Evolutionary conservation across 1,140 invertebrate species (phyloP).

Genomic region (Bacillus rossius): DNA sequence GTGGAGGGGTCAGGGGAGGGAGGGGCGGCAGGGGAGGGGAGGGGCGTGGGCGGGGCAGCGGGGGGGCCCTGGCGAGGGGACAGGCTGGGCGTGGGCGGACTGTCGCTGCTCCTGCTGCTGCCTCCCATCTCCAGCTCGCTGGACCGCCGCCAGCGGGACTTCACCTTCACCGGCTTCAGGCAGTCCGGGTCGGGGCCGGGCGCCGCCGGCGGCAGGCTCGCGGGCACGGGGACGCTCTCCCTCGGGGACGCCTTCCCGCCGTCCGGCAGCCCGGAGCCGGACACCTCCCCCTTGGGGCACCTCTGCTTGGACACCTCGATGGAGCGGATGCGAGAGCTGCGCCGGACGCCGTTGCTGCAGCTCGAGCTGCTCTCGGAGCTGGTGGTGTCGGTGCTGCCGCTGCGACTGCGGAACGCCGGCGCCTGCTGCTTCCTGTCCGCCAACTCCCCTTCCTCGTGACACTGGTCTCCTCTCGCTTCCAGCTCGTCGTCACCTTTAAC

Average conservation of each 20-base stretch:
- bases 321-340: conserved; percentile 53
- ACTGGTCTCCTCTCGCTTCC: too few relatives aligned
- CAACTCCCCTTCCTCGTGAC: neutral
- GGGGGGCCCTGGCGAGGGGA: conserved; percentile 23
- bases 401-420: conserved; percentile 30
- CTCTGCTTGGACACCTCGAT: conserved; percentile 50
- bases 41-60: conserved; percentile 39
- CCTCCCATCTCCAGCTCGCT: conserved; percentile 75
- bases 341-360: conserved; percentile 42
- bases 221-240: neutral
- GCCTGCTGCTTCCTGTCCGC: neutral
- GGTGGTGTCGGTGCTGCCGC: conserved; percentile 42
- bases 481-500: too few relatives aligned
- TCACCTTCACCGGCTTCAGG: conserved; percentile 72
- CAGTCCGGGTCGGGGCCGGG: neutral
- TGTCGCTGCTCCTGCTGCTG: conserved; percentile 19
- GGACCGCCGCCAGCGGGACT: conserved; percentile 75
- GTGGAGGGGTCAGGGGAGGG: neutral
- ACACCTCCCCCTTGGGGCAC: conserved; percentile 15
- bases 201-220: neutral
- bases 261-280: neutral
- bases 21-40: neutral
- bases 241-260: too few relatives aligned
- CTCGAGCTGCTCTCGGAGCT: conserved; percentile 43
- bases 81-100: conserved; percentile 16